Evolutionary conservation across 2,797 vertebrate genomes (phyloP), one percentile per base, ranked within the genome.

Genomic region (Melanotaenia maccullochi): DNA sequence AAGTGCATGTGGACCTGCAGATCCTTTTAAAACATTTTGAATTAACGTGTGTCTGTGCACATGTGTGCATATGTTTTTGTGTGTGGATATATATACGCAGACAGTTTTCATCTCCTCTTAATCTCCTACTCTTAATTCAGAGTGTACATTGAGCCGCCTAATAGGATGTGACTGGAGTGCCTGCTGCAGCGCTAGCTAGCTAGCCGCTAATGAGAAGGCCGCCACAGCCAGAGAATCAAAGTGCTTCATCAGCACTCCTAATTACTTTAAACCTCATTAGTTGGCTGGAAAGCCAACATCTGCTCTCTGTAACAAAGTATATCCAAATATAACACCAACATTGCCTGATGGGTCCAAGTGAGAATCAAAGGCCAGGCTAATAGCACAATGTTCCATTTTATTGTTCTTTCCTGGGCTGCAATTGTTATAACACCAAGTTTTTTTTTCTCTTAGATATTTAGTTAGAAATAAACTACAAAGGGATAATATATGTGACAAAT

Each of bases 51-150:
- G 40, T 72, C 5, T 63, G 42, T 57, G 25, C 60, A 20, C 18
- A 24, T 71, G 55, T 68, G 65, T 72, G 55, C 44, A 25, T 59
- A 44, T 16, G 24, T 42, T 42, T 55, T 12, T 60, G 20, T 20
- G 40, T 40, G 65, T 57, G 14, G 55, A 58, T 61, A 3, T 57
- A 3, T 64, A 60, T 51, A 73, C 11, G 22, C 76, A 81, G 78
- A 80, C 86, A 71, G 83, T 91, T 91, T 91, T 89, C 90, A 86
- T 89, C 89, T 90, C 86, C 82, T 88, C 85, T 87, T 93, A 93
- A 94, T 94, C 93, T 92, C 88, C 81, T 0, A 83, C 79, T 88
- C 85, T 89, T 91, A 90, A 94, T 94, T 93, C 91, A 92, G 85
- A 86, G 89, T 85, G 92, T 82, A 94, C 90, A 83, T 83, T 90